Evolutionary conservation across 2,797 vertebrate genomes (phyloP), one percentile per base, ranked within the genome.

Genomic region (Chloroceryle inda): DNA sequence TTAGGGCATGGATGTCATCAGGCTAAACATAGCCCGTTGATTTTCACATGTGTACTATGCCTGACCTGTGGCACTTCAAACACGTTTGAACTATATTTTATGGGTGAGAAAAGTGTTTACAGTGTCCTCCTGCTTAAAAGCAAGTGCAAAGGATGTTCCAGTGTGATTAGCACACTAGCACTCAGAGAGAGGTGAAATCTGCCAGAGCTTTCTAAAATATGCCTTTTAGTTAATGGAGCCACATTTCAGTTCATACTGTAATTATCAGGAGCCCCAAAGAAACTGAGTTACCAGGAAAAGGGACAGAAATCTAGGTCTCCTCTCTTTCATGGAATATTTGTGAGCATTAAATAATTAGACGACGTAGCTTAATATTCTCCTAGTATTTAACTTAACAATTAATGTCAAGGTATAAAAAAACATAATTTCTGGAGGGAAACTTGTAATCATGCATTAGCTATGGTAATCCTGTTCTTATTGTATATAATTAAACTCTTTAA

Each of bases 401-500:
- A 88, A 18, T 5, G 19, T 83, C 86, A 89, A 93, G 45, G 27
- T 77, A 72, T 56, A 89, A 92, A 92, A 89, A 92, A 92, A 89
- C 88, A 55, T 74, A 74, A 91, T 89, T 85, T 69, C 92, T 92
- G 44, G 13, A 88, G 66, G 40, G 89, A 81, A 94, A 93, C 20
- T 74, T 89, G 80, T 88, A 71, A 82, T 94, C 67, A 78, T 50
- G 27, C 44, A 92, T 96, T 93, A 97, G 44, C 53, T 88, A 82
- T 94, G 86, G 61, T 86, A 97, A 96, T 89, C 84, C 61, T 64
- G 21, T 80, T 95, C 96, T 89, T 93, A 87, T 42, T 92, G 84
- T 83, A 69, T 85, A 17, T 92, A 94, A 96, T 97, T 96, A 95
- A 96, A 88, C 50, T 49, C 72, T 89, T 88, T 85, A 76, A 97